Conservation (phyloP, 2,888 invertebrate genomes). For the Oligia fasciuncula region DNA sequence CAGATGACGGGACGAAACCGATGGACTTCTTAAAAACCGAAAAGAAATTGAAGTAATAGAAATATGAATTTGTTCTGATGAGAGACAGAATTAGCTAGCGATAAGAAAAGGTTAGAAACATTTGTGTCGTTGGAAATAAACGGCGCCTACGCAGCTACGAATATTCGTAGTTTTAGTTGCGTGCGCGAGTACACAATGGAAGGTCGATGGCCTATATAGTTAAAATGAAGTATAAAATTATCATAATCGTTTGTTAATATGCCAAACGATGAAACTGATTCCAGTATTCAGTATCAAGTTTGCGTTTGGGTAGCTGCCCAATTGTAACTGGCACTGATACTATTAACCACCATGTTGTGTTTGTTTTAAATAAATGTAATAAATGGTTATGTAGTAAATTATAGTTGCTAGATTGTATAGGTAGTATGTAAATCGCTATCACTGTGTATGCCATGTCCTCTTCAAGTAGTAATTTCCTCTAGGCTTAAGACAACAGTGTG, state of each 20-base stretch:
- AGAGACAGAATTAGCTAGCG: neutral
- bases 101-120: neutral
- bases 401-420: neutral
- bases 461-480: slow-evolving; percentile 50
- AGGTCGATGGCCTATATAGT: neutral
- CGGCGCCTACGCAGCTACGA: neutral
- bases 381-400: neutral
- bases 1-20: neutral
- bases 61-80: neutral
- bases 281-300: slow-evolving; percentile 39
- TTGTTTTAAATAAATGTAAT: neutral
- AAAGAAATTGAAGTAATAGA: neutral
- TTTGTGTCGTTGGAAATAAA: neutral
- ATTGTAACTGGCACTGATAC: slow-evolving; percentile 44
- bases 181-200: neutral
- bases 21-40: neutral
- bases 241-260: slow-evolving; percentile 22
- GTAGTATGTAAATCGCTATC: neutral
- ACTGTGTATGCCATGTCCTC: slow-evolving; percentile 11
- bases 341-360: slow-evolving; percentile 26
- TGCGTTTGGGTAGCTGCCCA: slow-evolving; percentile 54
- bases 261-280: slow-evolving; percentile 44
- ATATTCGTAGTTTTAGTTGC: slow-evolving; percentile 2
- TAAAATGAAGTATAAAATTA: slow-evolving; percentile 36
- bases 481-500: slow-evolving; percentile 6